A percentile compares a stretch with the other conserved stretches of the same genome.
These are phyloP conservation scores for Germaria angustata DNA, from an alignment of 2,888 invertebrate species.

Conservation along the genomic window DNA sequence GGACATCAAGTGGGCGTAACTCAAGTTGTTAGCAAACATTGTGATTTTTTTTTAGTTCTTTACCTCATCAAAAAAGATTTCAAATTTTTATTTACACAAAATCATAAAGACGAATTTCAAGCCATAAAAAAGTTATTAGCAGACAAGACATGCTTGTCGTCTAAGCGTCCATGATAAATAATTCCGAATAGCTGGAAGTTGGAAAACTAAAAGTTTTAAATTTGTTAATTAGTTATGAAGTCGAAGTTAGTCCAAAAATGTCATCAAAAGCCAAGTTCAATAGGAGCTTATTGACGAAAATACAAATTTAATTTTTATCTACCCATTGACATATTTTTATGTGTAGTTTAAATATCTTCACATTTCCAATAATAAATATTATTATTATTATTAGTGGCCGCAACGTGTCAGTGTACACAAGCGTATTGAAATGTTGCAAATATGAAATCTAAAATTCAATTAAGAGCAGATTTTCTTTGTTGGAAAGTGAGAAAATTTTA, in stretches of 20 bases:
- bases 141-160: neutral
- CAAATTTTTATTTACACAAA: constrained; percentile 43
- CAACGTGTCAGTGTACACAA: too few relatives aligned
- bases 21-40: constrained; percentile 53
- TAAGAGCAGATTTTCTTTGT: too few relatives aligned
- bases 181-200: neutral
- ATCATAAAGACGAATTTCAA: constrained; percentile 24
- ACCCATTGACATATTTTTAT: neutral
- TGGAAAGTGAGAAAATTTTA: too few relatives aligned
- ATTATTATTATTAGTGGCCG: too few relatives aligned
- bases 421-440: too few relatives aligned
- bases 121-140: constrained; percentile 35
- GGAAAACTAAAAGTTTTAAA: neutral
- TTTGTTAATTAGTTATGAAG: neutral
- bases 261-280: neutral
- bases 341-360: too few relatives aligned
- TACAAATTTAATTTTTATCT: neutral
- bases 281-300: neutral
- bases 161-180: neutral
- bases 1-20: constrained; percentile 67
- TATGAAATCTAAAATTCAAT: too few relatives aligned
- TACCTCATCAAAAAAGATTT: constrained; percentile 21
- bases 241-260: neutral
- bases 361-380: too few relatives aligned
- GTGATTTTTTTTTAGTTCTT: constrained; percentile 12